These are phyloP conservation scores for Helleia helle DNA, from an alignment of 2,888 invertebrate species.

Conservation along the genomic window DNA sequence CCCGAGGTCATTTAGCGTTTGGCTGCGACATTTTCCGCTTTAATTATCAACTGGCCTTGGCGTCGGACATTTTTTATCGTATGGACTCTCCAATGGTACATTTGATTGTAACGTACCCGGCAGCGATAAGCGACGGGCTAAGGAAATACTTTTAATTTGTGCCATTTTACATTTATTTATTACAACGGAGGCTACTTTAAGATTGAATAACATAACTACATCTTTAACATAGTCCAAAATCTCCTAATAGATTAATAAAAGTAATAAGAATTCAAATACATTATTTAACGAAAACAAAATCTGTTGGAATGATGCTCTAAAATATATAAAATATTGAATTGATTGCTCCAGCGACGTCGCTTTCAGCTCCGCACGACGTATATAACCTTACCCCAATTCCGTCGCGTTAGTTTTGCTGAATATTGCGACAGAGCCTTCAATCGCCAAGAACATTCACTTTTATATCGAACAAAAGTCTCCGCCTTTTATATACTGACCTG, in stretches of 20 bases:
- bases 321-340: not conserved
- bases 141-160: not conserved
- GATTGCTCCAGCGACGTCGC: constrained; percentile 24
- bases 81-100: constrained; percentile 24
- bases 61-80: constrained; percentile 47
- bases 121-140: constrained; percentile 11
- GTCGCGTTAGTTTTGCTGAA: constrained; percentile 33
- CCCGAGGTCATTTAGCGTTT: constrained; percentile 45
- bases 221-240: too few relatives aligned
- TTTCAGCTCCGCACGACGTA: constrained; percentile 4
- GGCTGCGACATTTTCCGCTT: constrained; percentile 43
- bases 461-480: constrained; percentile 8
- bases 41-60: constrained; percentile 42
- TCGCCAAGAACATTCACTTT: constrained; percentile 38
- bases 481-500: not conserved
- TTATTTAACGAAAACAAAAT: not conserved
- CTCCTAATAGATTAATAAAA: too few relatives aligned
- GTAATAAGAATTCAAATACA: too few relatives aligned
- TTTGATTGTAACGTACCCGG: constrained; percentile 27
- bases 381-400: constrained; percentile 50
- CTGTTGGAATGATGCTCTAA: not conserved
- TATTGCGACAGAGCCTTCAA: constrained; percentile 35
- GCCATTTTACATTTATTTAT: too few relatives aligned
- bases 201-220: too few relatives aligned
- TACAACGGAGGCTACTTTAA: too few relatives aligned